Base-by-base conservation (phyloP, 1,140 invertebrate species). In the Conus ventricosus region DNA sequence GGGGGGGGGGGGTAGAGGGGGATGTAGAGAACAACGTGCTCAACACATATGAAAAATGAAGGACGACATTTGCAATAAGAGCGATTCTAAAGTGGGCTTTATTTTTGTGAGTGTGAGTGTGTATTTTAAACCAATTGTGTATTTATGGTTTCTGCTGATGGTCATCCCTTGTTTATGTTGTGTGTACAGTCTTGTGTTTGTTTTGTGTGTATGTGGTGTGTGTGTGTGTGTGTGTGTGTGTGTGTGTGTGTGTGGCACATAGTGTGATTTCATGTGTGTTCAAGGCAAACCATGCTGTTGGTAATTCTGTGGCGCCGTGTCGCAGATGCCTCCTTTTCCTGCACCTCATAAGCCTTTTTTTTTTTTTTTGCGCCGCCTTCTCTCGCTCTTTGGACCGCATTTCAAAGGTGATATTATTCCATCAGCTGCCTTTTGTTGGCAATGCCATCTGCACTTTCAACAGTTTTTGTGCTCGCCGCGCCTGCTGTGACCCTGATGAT, bases 321-420 rank as follows among this genome's bases (percentile, higher is more conserved):
- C 23, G 20, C 67, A 71, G 17, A 63, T 63, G 60, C 60, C 67
- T n/a, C 67, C 67, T 2, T 71, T n/a, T 71, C 10, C 17, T 71
- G 67, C 67, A 23, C 15, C 67, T 71, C 67, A n/a, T 23, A n/a
- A 13, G 20, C 23, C 23, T 71, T 13, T 71, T 20, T 11, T 39
- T 39, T 63, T 20, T 63, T 71, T 17, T 71, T 71, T 71, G 67
- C 67, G 67, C 67, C 23, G 11, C 67, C 23, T 7, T 71, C 67
- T 71, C 23, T 71, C 20, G 67, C 67, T 23, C 67, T 20, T 11
- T 71, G 67, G 67, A 11, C 67, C 6, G 7, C 23, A 71, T 20
- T 13, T 71, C 67, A 71, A n/a, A 23, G 67, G 67, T 71, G 67
- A 71, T 71, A 71, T 71, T 71, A 71, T 71, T 71, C 67, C 67